Percentiles rank a stretch among this genome's conserved stretches.
Conservation (phyloP, 2,888 invertebrate species). For the Trimorus sp. region DNA sequence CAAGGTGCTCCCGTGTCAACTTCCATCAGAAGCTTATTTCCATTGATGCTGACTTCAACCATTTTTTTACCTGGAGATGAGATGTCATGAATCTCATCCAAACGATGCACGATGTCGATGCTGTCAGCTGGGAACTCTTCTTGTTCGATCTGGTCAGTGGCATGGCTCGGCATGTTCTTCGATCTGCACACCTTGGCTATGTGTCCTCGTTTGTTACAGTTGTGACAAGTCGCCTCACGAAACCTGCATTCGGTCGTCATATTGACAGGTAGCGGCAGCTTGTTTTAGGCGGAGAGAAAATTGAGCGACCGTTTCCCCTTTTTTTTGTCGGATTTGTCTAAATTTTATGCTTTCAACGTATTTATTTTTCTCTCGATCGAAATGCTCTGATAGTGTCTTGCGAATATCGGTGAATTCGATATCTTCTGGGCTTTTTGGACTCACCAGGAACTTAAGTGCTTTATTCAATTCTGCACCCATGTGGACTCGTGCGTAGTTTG, state of each 20-base stretch:
- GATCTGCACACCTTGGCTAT: conserved; percentile 29
- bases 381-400: conserved; percentile 24
- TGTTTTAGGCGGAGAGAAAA: conserved; percentile 53
- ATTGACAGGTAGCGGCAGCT: conserved; percentile 51
- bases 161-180: not conserved
- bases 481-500: conserved; percentile 4
- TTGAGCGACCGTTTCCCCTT: conserved; percentile 34
- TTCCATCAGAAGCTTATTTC: conserved; percentile 30
- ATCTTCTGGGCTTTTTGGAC: not conserved
- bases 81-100: conserved; percentile 1
- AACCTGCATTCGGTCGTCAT: conserved; percentile 15
- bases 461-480: not conserved
- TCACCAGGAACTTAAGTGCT: not conserved
- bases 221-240: not conserved
- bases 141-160: not conserved
- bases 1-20: too few species aligned
- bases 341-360: conserved; percentile 61
- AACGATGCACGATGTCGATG: not conserved
- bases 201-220: conserved; percentile 32
- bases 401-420: conserved; percentile 7
- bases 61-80: conserved; percentile 16
- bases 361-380: conserved; percentile 49
- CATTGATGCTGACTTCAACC: conserved; percentile 39
- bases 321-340: conserved; percentile 34
- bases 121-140: not conserved